Base-by-base conservation (phyloP, 2,113 vertebrate genomes). In the Natator depressus region DNA sequence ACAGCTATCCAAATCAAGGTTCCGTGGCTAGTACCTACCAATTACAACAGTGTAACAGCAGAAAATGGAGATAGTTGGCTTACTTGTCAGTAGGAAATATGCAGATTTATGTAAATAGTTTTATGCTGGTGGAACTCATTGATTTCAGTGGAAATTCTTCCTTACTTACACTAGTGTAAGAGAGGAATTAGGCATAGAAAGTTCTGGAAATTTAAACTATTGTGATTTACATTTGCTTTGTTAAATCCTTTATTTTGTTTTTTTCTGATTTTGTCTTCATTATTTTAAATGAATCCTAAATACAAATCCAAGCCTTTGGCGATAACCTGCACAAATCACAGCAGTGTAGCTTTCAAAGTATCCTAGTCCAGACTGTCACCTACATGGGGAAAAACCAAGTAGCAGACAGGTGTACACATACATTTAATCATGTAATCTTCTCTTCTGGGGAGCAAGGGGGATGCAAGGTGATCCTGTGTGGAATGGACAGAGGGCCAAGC, bases 1-100 rank as follows among this genome's bases (percentile, higher is more conserved):
- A 86, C 93, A 53, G 27, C 53, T 2, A 84, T 80, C 4, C 93
- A 95, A 88, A 90, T 79, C 75, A 92, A 95, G 89, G 88, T 62
- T 7, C 0, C 49, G 0, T 5, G 49, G 6, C 8, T 83, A 76
- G 49, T 25, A 38, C 81, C 25, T 72, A 35, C n/a, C 17, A 42
- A 75, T 81, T 82, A 31, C 62, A 65, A 53, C 59, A 20, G 19
- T 49, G 14, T 10, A 35, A 38, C 50, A 24, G 69, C 69, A 75
- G 69, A 75, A 75, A 42, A 42, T 75, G n/a, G 10, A 75, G 38
- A 75, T 75, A 22, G n/a, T 38, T 78, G 87, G n/a, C 31, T 89
- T 93, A 80, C 50, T 86, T 84, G 38, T 83, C 85, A 90, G 69
- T 3, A 88, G 10, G 24, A 80, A 89, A 80, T 69, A 38, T 14